Percentiles rank a stretch among this genome's conserved stretches.
Conservation (phyloP, 2,888 invertebrate genomes). For the Lepidochitona cinerea region DNA sequence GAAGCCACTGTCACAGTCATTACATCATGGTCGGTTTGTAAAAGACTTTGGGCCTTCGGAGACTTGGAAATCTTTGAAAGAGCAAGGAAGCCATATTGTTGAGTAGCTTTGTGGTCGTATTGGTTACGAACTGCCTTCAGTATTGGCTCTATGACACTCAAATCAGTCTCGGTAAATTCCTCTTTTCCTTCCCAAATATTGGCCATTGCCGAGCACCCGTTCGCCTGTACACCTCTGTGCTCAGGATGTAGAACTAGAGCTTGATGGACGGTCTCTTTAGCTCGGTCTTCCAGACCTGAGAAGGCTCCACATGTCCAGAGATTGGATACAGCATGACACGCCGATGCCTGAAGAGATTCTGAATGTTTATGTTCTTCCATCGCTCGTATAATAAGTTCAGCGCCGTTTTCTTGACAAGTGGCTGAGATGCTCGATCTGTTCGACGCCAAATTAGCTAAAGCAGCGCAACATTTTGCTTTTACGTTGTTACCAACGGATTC, state of each 20-base stretch:
- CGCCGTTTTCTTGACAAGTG: too few species aligned
- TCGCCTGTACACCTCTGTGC: not conserved
- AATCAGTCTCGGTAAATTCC: not conserved
- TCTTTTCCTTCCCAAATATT: not conserved
- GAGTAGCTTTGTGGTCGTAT: not conserved
- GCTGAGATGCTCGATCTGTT: too few species aligned
- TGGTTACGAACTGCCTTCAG: not conserved
- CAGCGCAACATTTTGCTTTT: too few species aligned
- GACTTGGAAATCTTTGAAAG: not conserved
- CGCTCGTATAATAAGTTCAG: too few species aligned
- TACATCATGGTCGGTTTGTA: not conserved
- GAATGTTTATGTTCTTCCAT: too few species aligned
- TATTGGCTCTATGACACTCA: not conserved
- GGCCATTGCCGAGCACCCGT: not conserved
- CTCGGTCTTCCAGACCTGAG: too few species aligned
- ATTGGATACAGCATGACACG: too few species aligned
- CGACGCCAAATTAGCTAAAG: too few species aligned
- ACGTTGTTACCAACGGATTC: not conserved
- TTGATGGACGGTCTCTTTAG: too few species aligned
- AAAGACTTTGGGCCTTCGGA: not conserved
- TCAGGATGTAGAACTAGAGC: not conserved
- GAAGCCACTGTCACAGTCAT: too few species aligned
- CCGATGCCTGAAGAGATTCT: too few species aligned
- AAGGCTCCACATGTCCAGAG: too few species aligned
- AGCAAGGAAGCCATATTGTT: not conserved